These are phyloP conservation scores for Manduca sexta DNA, from an alignment of 1,140 invertebrate genomes.

Conservation along the genomic window DNA sequence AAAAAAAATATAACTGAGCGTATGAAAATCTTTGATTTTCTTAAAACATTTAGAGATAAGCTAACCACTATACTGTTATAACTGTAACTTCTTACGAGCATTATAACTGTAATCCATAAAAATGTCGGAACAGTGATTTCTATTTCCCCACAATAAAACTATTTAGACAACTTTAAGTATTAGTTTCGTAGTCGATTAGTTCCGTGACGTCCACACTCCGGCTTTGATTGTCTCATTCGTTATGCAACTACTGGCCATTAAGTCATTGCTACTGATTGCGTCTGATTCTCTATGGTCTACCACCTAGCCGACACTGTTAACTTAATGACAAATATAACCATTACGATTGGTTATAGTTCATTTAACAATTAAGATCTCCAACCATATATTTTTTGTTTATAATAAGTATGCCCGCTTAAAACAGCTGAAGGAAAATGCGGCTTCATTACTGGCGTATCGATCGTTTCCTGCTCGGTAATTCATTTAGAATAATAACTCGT, in stretches of 20 bases:
- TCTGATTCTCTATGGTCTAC: constrained; percentile 55
- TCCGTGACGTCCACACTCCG: constrained; percentile 21
- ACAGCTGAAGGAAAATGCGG: not conserved
- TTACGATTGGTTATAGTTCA: constrained; percentile 43
- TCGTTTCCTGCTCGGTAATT: not conserved
- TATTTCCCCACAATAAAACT: too few species aligned
- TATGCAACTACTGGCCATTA: constrained; percentile 57
- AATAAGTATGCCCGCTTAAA: not conserved
- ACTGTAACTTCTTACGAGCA: too few species aligned
- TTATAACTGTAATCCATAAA: too few species aligned
- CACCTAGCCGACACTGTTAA: constrained; percentile 31
- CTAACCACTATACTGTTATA: too few species aligned
- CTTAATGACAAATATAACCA: constrained; percentile 58
- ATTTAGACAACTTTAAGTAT: constrained; percentile 3
- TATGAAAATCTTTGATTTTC: too few species aligned
- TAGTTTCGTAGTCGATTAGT: constrained; percentile 25
- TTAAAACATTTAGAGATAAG: too few species aligned
- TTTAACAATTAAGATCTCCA: constrained; percentile 40
- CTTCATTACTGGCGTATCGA: not conserved
- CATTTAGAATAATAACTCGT: too few species aligned
- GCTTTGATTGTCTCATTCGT: constrained; percentile 53
- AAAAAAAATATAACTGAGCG: too few species aligned
- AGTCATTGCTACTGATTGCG: constrained; percentile 47
- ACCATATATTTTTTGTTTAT: not conserved
- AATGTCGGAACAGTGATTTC: too few species aligned